A percentile compares a stretch with the other conserved stretches of the same genome.
phyloP scores from a whole-genome alignment of 2,797 vertebrate species.

The Fistularia tabacaria region DNA sequence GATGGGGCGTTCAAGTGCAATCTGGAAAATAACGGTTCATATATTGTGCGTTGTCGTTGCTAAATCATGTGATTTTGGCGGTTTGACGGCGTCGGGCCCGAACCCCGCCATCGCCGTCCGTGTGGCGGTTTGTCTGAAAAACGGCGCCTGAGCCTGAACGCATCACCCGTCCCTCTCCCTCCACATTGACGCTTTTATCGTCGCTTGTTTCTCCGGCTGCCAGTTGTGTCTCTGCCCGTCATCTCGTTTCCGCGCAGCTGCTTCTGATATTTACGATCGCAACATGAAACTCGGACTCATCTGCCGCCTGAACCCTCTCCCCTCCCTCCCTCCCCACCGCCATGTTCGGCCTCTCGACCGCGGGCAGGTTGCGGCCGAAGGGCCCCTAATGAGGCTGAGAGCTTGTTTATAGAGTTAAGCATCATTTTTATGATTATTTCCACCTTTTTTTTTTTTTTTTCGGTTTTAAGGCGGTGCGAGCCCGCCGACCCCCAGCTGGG shows the following conservation, averaged over 20 bases:
- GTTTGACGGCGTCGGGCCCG: too few relatives aligned
- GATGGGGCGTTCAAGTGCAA: too few relatives aligned
- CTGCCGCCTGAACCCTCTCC: not conserved
- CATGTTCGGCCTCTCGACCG: not conserved
- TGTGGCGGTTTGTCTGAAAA: too few relatives aligned
- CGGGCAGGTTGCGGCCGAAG: too few relatives aligned
- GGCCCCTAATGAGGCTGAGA: slow-evolving; percentile 84
- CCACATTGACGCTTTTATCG: not conserved
- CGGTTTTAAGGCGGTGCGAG: slow-evolving; percentile 58
- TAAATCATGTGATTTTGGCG: too few relatives aligned
- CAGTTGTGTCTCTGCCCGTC: not conserved
- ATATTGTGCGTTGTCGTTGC: too few relatives aligned
- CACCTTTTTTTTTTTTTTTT: slow-evolving; percentile 82
- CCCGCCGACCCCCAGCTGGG: slow-evolving; percentile 61
- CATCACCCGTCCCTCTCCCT: too few relatives aligned
- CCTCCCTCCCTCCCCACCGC: not conserved
- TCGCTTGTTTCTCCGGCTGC: not conserved
- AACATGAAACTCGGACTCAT: not conserved
- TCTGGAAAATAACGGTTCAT: too few relatives aligned
- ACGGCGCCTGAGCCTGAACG: too few relatives aligned
- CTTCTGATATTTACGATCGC: not conserved
- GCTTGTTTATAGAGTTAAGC: slow-evolving; percentile 87
- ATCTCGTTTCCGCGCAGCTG: not conserved
- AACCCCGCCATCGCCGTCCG: too few relatives aligned
- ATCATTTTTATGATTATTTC: slow-evolving; percentile 95